Base-by-base conservation (phyloP, 2,797 vertebrate genomes). In the Melanitta fusca region DNA sequence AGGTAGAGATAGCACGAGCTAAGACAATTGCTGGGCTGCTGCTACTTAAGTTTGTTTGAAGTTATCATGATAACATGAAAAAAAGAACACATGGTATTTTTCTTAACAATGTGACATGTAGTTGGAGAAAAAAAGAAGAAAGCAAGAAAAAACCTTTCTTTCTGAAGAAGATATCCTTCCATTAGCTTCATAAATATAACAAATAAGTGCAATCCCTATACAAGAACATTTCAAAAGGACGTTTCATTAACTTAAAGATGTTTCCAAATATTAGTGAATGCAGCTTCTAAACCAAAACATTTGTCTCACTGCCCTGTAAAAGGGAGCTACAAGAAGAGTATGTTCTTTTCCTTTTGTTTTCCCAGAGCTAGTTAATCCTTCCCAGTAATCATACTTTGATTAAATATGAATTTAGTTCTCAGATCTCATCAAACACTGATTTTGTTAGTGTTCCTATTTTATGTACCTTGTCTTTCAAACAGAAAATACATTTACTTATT, bases 371-470 rank as follows among this genome's bases (percentile, higher is more conserved):
- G 64, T 36, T 78, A 96, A 91, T 87, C 30, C 28, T 93, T 72
- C 72, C 24, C 12, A 80, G 39, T 36, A 77, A 80, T 39, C 22
- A 27, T 38, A 54, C 30, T 71, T 80, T 65, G 53, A 94, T 74
- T 61, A 91, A 94, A 80, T 57, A 80, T 21, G 2, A 96, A 89
- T 83, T 75, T 85, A 49, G 66, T 92, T 94, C 45, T 84, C 80
- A 94, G 18, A 45, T 88, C 34, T 65, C 47, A 77, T 88, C 22
- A 57, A 68, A 6, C 24, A 32, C 22, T 80, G 36, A 57, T 82
- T 89, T 80, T 71, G 7, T 66, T 85, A 66, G 6, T 14, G 17
- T 15, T 80, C 45, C 32, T 81, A 8, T 62, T 41, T 60, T 34
- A 41, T 10, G 19, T 20, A 53, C 27, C 28, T 47, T 92, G 34